phyloP scores from a whole-genome alignment of 2,888 invertebrate species.

The Diaperis boleti region DNA sequence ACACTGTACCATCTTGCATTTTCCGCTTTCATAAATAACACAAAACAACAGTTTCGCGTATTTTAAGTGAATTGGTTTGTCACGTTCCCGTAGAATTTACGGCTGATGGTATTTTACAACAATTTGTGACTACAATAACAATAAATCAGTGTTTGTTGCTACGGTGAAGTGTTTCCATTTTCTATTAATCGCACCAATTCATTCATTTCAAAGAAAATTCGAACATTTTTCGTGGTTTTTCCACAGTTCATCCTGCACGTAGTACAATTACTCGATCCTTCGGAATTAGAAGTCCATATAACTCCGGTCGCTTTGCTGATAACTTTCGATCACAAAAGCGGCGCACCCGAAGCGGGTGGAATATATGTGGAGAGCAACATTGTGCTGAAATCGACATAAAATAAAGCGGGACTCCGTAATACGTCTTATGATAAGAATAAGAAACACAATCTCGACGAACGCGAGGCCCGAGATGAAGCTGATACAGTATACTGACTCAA shows the following conservation, averaged over 20 bases:
- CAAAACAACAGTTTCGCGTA: conserved; percentile 40
- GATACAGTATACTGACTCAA: conserved; percentile 48
- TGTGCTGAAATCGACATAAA: conserved; percentile 64
- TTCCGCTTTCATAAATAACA: conserved; percentile 32
- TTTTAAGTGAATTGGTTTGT: conserved; percentile 45
- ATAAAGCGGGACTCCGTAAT: conserved; percentile 57
- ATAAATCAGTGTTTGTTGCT: conserved; percentile 41
- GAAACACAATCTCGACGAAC: conserved; percentile 56
- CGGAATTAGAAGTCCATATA: conserved; percentile 42
- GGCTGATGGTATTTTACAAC: conserved; percentile 43
- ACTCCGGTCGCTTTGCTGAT: conserved; percentile 38
- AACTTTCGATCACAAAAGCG: conserved; percentile 42
- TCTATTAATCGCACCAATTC: conserved; percentile 7
- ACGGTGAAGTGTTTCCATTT: conserved; percentile 8
- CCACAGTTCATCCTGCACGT: conserved; percentile 11
- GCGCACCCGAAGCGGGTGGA: conserved; percentile 43
- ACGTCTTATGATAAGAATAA: conserved; percentile 60
- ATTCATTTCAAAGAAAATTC: conserved; percentile 10
- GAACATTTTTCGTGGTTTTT: conserved; percentile 8
- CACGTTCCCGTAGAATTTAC: conserved; percentile 42
- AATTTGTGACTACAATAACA: conserved; percentile 42
- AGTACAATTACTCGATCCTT: conserved; percentile 24
- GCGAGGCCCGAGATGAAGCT: conserved; percentile 51
- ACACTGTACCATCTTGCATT: conserved; percentile 26
- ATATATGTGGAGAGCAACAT: conserved; percentile 51